These are phyloP conservation scores for Agrotis ipsilon DNA, from an alignment of 2,888 invertebrate species.

Conservation along the genomic window DNA sequence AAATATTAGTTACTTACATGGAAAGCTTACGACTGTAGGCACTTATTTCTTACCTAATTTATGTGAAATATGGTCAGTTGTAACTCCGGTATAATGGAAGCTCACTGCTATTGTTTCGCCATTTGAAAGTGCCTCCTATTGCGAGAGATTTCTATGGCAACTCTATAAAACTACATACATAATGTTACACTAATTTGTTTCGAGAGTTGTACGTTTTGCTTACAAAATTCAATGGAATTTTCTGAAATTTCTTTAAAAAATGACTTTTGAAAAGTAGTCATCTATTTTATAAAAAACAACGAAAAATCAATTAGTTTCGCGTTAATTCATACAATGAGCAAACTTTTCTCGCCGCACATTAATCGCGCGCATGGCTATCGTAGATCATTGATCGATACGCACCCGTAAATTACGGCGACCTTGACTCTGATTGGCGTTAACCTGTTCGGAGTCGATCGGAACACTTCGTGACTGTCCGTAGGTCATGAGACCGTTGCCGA, in stretches of 20 bases:
- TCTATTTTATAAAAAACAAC: too few species aligned
- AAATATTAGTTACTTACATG: slow-evolving; percentile 16
- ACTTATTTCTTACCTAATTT: slow-evolving; percentile 54
- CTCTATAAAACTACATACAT: slow-evolving; percentile 24
- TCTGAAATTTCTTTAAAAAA: neutral
- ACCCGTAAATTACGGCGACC: slow-evolving; percentile 78
- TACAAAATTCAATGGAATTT: neutral
- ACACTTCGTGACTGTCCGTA: slow-evolving; percentile 75
- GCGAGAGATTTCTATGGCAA: slow-evolving; percentile 35
- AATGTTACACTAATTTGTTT: slow-evolving; percentile 1
- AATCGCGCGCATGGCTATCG: slow-evolving; percentile 57
- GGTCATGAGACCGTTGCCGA: slow-evolving; percentile 67
- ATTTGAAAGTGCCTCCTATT: slow-evolving; percentile 53
- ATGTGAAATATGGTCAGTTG: slow-evolving; percentile 45
- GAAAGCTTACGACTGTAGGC: slow-evolving; percentile 34
- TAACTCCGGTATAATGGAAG: slow-evolving; percentile 45
- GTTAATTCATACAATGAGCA: slow-evolving; percentile 2
- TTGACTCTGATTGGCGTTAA: slow-evolving; percentile 82
- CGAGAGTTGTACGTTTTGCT: neutral
- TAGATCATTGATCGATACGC: slow-evolving; percentile 82
- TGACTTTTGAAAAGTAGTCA: neutral
- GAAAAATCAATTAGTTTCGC: slow-evolving; percentile 14
- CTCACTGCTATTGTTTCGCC: slow-evolving; percentile 56
- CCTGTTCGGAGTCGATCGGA: slow-evolving; percentile 70
- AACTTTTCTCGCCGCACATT: slow-evolving; percentile 46